Base-by-base conservation (phyloP, 2,888 invertebrate genomes). In the Cyrtodaria siliqua region DNA sequence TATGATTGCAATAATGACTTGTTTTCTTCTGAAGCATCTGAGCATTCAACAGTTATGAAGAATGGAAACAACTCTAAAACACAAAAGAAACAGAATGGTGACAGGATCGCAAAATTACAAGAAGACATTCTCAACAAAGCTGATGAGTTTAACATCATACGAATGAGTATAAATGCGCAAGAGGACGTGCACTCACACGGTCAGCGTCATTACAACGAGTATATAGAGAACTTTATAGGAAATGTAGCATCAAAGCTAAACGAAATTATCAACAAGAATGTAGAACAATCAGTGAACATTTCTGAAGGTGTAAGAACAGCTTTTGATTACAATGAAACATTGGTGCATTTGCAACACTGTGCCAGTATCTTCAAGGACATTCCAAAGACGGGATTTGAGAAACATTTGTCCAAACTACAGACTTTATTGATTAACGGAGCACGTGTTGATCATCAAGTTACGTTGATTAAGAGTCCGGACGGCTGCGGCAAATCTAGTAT, bases 291-390 rank as follows among this genome's bases (percentile, higher is more conserved):
- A 20, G 20, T 3, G 6, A n/a, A n/a, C n/a, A n/a, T n/a, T n/a
- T 24, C 33, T 18, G 60, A 69, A 29, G 60, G 42, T 18, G 57
- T 57, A 8, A 42, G 24, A 12, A 56, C 49, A 50, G 24, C 55
- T n/a, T 76, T 73, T 52, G 72, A 77, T 47, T 70, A 61, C 27
- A 55, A 57, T 6, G 85, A 85, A 60, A 42, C 72, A 12, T 55
- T 83, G 12, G 63, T 82, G 1, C 83, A 85, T 60, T 56, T 85
- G 9, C 74, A 83, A 9, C 70, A 71, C 24, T 83, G 85, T 64
- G 67, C 56, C 14, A 47, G 70, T 1, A 20, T 79, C 14, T 70
- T 67, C 23, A 57, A 42, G 14, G 47, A 68, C 16, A 62, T 42
- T 20, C 62, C 61, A 20, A 38, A 44, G 2, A 47, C 53, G 14